Conservation (phyloP, 2,113 vertebrate species). For the Alethe castanea region DNA sequence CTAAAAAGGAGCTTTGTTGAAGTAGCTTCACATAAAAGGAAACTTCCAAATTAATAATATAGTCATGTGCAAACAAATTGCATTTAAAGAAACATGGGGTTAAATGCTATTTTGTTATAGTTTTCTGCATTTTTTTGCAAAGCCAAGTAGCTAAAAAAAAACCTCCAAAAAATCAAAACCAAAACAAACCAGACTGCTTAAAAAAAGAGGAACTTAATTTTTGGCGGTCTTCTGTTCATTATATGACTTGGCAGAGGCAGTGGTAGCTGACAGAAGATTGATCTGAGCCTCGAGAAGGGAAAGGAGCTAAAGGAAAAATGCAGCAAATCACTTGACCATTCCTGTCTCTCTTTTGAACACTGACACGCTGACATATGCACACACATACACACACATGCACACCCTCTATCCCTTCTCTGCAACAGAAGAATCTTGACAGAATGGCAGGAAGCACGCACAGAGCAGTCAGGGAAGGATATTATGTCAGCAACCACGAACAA, state of each 20-base stretch:
- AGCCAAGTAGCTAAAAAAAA: slow-evolving; percentile 39
- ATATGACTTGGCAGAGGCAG: slow-evolving; percentile 67
- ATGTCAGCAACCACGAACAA: slow-evolving; percentile 94
- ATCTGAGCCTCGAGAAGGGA: slow-evolving; percentile 53
- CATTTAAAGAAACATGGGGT: slow-evolving; percentile 35
- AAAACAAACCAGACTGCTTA: slow-evolving; percentile 67
- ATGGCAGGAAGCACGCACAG: slow-evolving; percentile 90
- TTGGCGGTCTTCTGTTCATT: slow-evolving; percentile 71
- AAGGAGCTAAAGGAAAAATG: slow-evolving; percentile 54
- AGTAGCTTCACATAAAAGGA: slow-evolving; percentile 56
- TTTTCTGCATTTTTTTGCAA: slow-evolving; percentile 55
- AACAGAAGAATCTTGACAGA: slow-evolving; percentile 79
- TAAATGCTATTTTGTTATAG: slow-evolving; percentile 33
- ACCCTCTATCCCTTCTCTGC: slow-evolving; percentile 52
- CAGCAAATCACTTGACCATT: background rate
- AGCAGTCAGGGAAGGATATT: slow-evolving; percentile 89
- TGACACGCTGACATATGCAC: background rate
- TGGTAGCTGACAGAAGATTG: slow-evolving; percentile 63
- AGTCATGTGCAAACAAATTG: slow-evolving; percentile 50
- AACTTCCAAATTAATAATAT: slow-evolving; percentile 57
- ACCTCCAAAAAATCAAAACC: background rate
- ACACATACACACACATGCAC: background rate
- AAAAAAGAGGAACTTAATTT: slow-evolving; percentile 81
- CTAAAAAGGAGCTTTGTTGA: slow-evolving; percentile 2
- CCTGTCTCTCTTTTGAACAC: background rate